A percentile compares a stretch with the other conserved stretches of the same genome.
Conservation (phyloP, 2,113 vertebrate species). For the Trochalopteron elliotii region DNA sequence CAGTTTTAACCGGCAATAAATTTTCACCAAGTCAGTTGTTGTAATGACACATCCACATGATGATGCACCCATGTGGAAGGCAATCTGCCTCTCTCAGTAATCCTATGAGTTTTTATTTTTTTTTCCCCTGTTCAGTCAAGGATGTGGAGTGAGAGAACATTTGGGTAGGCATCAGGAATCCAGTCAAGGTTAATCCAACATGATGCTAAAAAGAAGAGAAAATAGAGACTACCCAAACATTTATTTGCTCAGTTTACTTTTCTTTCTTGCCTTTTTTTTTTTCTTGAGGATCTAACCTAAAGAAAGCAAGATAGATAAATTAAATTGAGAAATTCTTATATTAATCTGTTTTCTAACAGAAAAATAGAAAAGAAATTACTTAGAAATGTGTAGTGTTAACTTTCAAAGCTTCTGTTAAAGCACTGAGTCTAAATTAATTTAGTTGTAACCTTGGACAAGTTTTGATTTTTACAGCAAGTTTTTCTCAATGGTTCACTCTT, state of each 20-base stretch:
- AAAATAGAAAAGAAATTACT: neutral
- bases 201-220: neutral
- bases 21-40: neutral
- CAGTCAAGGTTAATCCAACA: neutral
- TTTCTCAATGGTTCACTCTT: neutral
- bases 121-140: neutral
- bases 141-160: neutral
- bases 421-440: neutral
- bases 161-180: neutral
- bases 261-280: fast-evolving
- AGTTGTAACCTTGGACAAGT: neutral
- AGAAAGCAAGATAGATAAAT: neutral
- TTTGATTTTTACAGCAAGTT: neutral
- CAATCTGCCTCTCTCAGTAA: neutral
- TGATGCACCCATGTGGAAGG: fast-evolving
- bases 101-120: neutral
- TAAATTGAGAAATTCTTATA: neutral
- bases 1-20: neutral
- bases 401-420: neutral
- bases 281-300: neutral
- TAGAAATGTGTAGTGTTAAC: neutral
- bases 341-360: neutral
- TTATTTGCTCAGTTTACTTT: neutral
- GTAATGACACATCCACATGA: fast-evolving
- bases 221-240: neutral